phyloP scores from a whole-genome alignment of 2,113 vertebrate genomes.

The Menura novaehollandiae region DNA sequence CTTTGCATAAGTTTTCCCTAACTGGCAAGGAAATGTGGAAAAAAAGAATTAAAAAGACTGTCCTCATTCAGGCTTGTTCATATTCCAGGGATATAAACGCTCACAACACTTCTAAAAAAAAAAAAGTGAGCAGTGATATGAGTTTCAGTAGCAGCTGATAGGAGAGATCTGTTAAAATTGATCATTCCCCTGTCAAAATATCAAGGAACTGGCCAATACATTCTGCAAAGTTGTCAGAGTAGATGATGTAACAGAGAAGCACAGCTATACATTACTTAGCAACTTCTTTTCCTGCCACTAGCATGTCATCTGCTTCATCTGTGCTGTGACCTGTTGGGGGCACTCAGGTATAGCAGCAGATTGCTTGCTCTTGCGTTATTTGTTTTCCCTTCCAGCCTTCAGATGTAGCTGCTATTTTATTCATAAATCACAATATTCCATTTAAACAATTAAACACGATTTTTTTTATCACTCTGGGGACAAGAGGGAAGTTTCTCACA shows the following conservation, averaged over 20 bases:
- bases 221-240: not conserved
- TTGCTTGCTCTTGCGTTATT: not conserved
- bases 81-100: not conserved
- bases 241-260: not conserved
- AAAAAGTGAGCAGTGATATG: not conserved
- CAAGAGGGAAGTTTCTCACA: constrained; percentile 13
- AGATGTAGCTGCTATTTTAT: constrained; percentile 5
- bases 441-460: not conserved
- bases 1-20: not conserved
- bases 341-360: constrained; percentile 64
- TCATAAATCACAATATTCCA: not conserved
- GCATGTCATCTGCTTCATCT: not conserved
- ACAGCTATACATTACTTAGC: not conserved
- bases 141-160: not conserved
- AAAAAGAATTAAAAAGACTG: not conserved
- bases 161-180: constrained; percentile 15
- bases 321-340: constrained; percentile 60
- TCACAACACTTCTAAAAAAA: not conserved
- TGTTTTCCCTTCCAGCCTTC: not conserved
- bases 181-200: constrained; percentile 5
- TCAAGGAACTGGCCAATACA: not conserved
- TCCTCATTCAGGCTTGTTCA: not conserved
- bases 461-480: constrained; percentile 5
- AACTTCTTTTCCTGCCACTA: not conserved
- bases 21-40: not conserved